Evolutionary conservation across 2,113 vertebrate genomes (phyloP).

Genomic region (Cyprinodon tularosa): DNA sequence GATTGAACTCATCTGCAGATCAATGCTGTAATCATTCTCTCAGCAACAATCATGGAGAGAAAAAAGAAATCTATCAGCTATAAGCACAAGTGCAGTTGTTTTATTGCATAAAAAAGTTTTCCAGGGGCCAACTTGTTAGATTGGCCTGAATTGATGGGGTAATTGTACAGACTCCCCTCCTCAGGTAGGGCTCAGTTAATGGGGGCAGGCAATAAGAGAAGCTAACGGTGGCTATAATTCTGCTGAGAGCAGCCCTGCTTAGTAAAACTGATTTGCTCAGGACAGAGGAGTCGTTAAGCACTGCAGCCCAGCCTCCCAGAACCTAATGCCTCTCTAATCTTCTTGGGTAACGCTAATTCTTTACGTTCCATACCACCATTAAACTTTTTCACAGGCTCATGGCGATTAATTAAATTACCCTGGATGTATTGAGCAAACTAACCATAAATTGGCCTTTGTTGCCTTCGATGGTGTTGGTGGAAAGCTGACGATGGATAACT

Average conservation of each 20-base stretch:
- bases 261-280: constrained; percentile 68
- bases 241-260: constrained; percentile 67
- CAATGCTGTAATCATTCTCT: constrained; percentile 1
- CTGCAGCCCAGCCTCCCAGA: constrained; percentile 45
- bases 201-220: constrained; percentile 63
- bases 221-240: constrained; percentile 69
- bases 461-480: constrained; percentile 52
- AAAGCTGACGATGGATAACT: constrained; percentile 39
- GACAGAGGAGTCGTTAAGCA: constrained; percentile 72
- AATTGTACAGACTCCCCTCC: constrained; percentile 53
- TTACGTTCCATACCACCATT: constrained; percentile 62
- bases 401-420: constrained; percentile 72
- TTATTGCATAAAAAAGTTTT: constrained; percentile 37
- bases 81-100: constrained; percentile 15
- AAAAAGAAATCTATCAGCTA: constrained; percentile 1
- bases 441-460: constrained; percentile 61
- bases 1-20: not conserved
- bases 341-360: constrained; percentile 72
- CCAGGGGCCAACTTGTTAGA: constrained; percentile 33
- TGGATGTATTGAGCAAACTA: constrained; percentile 65
- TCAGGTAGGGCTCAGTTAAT: constrained; percentile 68
- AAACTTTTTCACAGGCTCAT: constrained; percentile 67
- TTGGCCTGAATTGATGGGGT: constrained; percentile 59
- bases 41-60: constrained; percentile 9
- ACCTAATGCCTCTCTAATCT: constrained; percentile 75